A percentile compares a stretch with the other conserved stretches of the same genome.
Evolutionary conservation across 2,888 invertebrate genomes (phyloP).

Genomic region (Rhagonycha lutea): DNA sequence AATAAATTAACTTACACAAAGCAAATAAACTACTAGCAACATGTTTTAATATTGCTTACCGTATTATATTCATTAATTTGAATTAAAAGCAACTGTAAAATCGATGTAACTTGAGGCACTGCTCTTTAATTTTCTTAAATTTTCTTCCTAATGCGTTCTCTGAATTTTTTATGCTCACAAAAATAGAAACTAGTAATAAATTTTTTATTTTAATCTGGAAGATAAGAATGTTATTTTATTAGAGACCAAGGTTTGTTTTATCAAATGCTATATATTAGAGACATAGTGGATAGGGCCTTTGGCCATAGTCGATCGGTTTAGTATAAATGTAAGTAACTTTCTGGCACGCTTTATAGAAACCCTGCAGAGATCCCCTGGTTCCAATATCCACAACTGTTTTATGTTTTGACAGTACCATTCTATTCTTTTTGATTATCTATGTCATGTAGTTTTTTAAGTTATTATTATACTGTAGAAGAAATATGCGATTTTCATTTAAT

Average conservation of each 20-base stretch:
- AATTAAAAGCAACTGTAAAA: neutral
- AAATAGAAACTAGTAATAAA: neutral
- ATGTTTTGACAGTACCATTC: conserved; percentile 46
- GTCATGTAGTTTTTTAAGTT: conserved; percentile 32
- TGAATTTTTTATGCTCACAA: neutral
- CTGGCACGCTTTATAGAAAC: conserved; percentile 45
- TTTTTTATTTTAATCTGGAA: neutral
- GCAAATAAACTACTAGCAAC: neutral
- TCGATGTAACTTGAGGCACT: neutral
- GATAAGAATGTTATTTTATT: neutral
- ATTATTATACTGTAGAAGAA: conserved; percentile 39
- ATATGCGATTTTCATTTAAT: conserved; percentile 20
- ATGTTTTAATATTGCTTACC: neutral
- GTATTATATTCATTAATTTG: neutral
- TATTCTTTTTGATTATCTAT: conserved; percentile 28
- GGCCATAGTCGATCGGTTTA: conserved; percentile 28
- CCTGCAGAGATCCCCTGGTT: conserved; percentile 37
- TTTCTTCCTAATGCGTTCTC: neutral
- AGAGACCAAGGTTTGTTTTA: neutral
- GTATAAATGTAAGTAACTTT: conserved; percentile 42
- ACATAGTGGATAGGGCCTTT: conserved; percentile 12
- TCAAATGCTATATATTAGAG: neutral
- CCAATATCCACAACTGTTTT: conserved; percentile 47
- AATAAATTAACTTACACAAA: neutral
- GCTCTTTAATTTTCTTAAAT: neutral